Evolutionary conservation across 2,113 vertebrate species (phyloP), one percentile per base, ranked within the genome.

Genomic region (Actinemys pallida): DNA sequence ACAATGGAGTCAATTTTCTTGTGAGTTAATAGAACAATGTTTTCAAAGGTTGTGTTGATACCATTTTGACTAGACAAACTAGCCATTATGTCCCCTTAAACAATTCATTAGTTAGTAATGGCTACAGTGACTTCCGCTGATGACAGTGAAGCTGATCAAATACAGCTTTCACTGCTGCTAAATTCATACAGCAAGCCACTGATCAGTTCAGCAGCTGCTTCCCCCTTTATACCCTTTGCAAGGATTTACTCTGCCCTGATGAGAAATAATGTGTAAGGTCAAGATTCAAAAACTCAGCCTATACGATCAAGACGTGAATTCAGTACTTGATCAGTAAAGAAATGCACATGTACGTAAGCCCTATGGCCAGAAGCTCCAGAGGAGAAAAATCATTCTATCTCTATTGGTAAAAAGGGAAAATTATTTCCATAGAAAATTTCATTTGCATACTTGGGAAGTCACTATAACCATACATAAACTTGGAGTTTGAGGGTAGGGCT

Each of bases 61-160:
- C 47, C 65, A 95, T 97, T 98, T 97, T 97, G 97, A 97, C 93
- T 95, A 97, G 96, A 97, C 87, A 97, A 98, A 98, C 97, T 98
- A 97, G 94, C 97, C 97, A 96, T 98, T 98, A 96, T 93, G 79
- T 86, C 86, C 93, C 93, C 97, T 98, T 97, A 98, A 98, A 97
- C 96, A 98, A 98, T 97, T 96, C 94, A 97, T 98, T 98, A 98
- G 95, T 95, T 97, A 96, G 93, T 98, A 98, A 98, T 94, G 42
- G 95, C 95, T 98, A 97, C 96, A 97, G 95, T 97, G 97, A 98
- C 98, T 98, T 98, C 98, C 97, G 97, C 97, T 98, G 97, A 98
- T 98, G 97, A 97, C 94, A 98, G 92, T 94, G 92, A 97, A 97
- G 92, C 95, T 97, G 96, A 98, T 98, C 96, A 97, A 97, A 95